These are phyloP conservation scores for Crypturellus tataupa DNA, from an alignment of 2,797 vertebrate genomes.

Conservation along the genomic window DNA sequence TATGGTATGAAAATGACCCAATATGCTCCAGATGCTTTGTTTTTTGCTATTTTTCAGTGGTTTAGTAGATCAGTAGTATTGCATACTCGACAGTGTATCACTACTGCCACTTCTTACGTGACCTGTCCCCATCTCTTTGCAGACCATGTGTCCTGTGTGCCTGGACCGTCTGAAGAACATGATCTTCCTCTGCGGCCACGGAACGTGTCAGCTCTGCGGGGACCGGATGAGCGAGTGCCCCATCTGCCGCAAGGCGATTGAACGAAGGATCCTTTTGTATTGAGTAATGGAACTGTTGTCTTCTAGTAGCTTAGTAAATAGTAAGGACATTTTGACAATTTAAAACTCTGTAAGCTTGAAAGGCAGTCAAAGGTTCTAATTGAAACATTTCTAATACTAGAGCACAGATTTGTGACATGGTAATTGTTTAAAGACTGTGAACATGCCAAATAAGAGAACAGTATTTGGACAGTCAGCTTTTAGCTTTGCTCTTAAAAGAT, in stretches of 20 bases:
- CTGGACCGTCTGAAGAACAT: conserved; percentile 99
- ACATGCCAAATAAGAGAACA: conserved; percentile 56
- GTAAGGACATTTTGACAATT: conserved; percentile 20
- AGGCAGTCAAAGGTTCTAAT: conserved; percentile 45
- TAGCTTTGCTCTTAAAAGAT: conserved; percentile 46
- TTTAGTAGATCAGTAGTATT: background rate
- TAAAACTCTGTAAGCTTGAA: conserved; percentile 26
- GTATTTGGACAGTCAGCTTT: conserved; percentile 71
- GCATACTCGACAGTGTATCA: background rate
- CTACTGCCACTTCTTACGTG: background rate
- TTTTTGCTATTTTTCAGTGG: background rate
- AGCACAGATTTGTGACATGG: conserved; percentile 54
- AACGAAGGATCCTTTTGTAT: conserved; percentile 97
- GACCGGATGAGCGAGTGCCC: conserved; percentile 99
- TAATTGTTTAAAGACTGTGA: conserved; percentile 65
- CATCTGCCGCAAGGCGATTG: conserved; percentile 98
- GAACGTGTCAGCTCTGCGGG: conserved; percentile 97
- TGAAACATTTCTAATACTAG: conserved; percentile 70
- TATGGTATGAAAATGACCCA: background rate
- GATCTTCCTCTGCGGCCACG: conserved; percentile 99
- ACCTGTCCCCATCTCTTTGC: conserved; percentile 64
- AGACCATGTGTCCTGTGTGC: conserved; percentile 99
- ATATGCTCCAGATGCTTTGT: accelerated
- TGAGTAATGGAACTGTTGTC: conserved; percentile 74
- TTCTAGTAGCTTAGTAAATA: conserved; percentile 37